Evolutionary conservation across 1,140 invertebrate species (phyloP).

Genomic region (Drosophila athabasca): DNA sequence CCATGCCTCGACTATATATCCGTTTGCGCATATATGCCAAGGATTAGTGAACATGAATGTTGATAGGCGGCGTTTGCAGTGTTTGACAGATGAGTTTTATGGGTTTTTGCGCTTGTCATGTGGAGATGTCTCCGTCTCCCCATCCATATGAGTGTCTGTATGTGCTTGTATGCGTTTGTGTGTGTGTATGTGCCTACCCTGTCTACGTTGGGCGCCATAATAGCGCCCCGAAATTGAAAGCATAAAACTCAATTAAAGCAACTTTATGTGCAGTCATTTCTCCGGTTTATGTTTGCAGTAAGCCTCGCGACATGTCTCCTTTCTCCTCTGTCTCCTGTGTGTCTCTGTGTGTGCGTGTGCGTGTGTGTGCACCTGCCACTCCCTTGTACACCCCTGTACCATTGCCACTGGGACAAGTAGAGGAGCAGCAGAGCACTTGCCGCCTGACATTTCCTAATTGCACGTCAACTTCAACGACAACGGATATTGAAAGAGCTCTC

Average conservation of each 20-base stretch:
- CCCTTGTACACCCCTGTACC: background rate
- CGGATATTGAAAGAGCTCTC: conserved; percentile 66
- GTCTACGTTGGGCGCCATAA: conserved; percentile 57
- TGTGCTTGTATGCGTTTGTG: conserved; percentile 15
- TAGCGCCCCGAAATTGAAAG: conserved; percentile 74
- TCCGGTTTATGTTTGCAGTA: conserved; percentile 70
- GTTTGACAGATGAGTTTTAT: conserved; percentile 78
- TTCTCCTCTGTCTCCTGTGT: too few relatives aligned
- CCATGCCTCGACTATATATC: conserved; percentile 53
- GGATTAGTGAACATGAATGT: conserved; percentile 77
- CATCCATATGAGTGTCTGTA: conserved; percentile 4
- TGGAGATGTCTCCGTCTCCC: conserved; percentile 37
- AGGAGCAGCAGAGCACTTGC: conserved; percentile 9
- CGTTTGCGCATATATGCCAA: conserved; percentile 76
- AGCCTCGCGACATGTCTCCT: conserved; percentile 56
- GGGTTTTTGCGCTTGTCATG: conserved; percentile 64
- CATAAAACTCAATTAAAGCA: conserved; percentile 76
- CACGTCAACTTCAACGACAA: conserved; percentile 61
- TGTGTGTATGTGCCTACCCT: conserved; percentile 17
- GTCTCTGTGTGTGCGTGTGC: background rate
- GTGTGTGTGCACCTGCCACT: conserved; percentile 50
- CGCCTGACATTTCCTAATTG: conserved; percentile 70
- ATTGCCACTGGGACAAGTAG: conserved; percentile 1
- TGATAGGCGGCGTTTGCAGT: conserved; percentile 72
- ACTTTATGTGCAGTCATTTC: conserved; percentile 76